These are phyloP conservation scores for Chiloscyllium plagiosum DNA, from an alignment of 2,113 vertebrate species.

Conservation along the genomic window DNA sequence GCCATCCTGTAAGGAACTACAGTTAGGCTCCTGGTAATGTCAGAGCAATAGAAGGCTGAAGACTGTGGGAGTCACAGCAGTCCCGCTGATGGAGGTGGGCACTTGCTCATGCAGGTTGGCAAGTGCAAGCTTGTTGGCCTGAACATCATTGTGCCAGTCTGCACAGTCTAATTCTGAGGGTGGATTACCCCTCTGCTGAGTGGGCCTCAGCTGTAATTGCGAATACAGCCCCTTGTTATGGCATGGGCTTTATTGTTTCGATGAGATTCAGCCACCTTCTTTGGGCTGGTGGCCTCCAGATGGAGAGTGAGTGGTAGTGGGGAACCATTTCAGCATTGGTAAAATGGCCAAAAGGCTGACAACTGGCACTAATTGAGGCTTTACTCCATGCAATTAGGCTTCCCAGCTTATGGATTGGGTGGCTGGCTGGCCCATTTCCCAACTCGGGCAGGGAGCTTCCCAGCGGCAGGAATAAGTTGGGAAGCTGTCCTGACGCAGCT, in stretches of 20 bases:
- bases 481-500: not conserved
- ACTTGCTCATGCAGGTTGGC: not conserved
- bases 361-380: not conserved
- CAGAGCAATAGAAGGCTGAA: not conserved
- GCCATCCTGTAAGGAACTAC: not conserved
- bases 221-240: not conserved
- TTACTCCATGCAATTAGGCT: not conserved
- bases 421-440: not conserved
- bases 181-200: not conserved
- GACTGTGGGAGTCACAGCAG: not conserved
- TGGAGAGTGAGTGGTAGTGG: too few relatives aligned
- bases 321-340: not conserved
- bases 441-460: not conserved
- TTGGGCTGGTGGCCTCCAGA: not conserved
- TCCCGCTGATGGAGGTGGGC: not conserved
- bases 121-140: not conserved
- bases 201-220: not conserved
- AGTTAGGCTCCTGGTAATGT: not conserved
- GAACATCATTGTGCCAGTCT: not conserved
- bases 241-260: not conserved
- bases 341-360: not conserved
- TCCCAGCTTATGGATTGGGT: not conserved
- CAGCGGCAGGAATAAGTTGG: not conserved
- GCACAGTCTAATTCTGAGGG: too few relatives aligned
- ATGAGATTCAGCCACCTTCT: not conserved